Evolutionary conservation across 2,888 invertebrate species (phyloP), one percentile per base, ranked within the genome.

Genomic region (Cordilura impudica): DNA sequence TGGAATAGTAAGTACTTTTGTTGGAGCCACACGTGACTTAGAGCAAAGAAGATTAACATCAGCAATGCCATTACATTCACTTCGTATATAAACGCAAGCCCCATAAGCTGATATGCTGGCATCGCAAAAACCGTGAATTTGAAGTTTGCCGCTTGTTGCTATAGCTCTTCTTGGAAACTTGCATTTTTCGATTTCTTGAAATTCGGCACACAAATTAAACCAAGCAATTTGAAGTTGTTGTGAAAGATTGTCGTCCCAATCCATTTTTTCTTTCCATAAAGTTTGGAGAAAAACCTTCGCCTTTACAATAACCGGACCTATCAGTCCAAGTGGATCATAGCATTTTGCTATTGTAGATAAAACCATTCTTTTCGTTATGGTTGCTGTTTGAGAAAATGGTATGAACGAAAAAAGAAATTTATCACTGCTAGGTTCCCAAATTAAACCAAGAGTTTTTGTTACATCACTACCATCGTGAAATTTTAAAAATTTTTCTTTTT

Each of bases 41-140:
- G 76, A 72, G 16, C 66, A 77, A 3, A 81, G 60, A 4, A 77
- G 6, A 14, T 29, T 29, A n/a, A 8, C 29, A 16, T 56, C 8
- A 3, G 35, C 21, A 31, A 49, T 47, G 4, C 23, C 49, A 58
- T 58, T 35, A 7, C 16, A 2, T 8, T 58, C 39, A 58, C 10
- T 31, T 8, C 47, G 56, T 4, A 70, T 21, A 14, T 63, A 76
- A 18, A 58, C 18, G 14, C 56, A 63, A 6, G 16, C 63, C 4
- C 65, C 77, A 47, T 70, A 76, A 1, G 69, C 76, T 7, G 19
- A 16, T 7, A 67, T 14, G 10, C 73, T 73, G 3, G 69, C 69
- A 58, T 63, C 73, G 16, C 63, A 72, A 69, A 72, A 78, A 5
- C 29, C 67, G 35, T 69, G 73, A 10, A 74, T 70, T 74, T 78